Evolutionary conservation across 2,888 invertebrate species (phyloP), one percentile per base, ranked within the genome.

Genomic region (Phyto melanocephala): DNA sequence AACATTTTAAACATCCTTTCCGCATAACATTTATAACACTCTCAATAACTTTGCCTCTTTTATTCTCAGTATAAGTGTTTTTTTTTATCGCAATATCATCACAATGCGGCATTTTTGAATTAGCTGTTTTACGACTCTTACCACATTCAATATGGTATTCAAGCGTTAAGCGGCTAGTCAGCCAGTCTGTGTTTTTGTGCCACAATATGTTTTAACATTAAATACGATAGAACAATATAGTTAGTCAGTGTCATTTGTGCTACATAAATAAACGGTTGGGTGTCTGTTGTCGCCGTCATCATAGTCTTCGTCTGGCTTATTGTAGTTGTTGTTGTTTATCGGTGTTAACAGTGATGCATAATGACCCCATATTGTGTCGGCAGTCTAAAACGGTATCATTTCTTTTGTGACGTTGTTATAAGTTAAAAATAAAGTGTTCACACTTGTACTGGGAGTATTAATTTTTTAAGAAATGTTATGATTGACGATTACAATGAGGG

Each of bases 201-300:
- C 63, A 63, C 71, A 71, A 63, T 42, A 63, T 78, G 72, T 68
- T 80, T 67, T 74, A 74, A 80, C 67, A 80, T 70, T 62, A 63
- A 62, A 77, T 62, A 63, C 33, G 45, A 63, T 28, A 5, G 11
- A 24, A 37, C 47, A 63, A 71, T 54, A 71, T 52, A 17, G 24
- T 72, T 22, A 75, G 58, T 71, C 80, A 80, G 80, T 80, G 80
- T 80, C 68, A 70, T 37, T 80, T 75, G 74, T 62, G 45, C 80
- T 40, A 75, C 68, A 70, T 80, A 75, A 74, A 71, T 76, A 76
- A 80, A 71, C 70, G 70, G 80, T 80, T 74, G 62, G 37, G 42
- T 80, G 47, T 76, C 56, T 71, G 11, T 50, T 70, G 56, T 75
- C 63, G 35, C 13, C 33, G 70, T 52, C 37, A 58, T 47, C 47